Conservation (phyloP, 2,888 invertebrate species). For the Acrocyrtus sp. region DNA sequence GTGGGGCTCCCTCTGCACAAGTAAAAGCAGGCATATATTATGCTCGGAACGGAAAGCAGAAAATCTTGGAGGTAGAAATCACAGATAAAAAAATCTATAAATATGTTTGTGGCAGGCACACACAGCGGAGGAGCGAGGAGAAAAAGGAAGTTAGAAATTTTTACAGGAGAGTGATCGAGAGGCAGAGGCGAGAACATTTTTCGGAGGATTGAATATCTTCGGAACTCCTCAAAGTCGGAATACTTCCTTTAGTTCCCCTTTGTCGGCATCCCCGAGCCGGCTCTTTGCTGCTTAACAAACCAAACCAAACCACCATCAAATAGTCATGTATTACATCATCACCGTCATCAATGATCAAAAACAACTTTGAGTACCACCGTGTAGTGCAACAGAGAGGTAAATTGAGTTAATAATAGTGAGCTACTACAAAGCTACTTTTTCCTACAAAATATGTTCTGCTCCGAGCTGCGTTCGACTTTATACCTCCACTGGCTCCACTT, state of each 20-base stretch:
- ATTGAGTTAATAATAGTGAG: too few relatives aligned
- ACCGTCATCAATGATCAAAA: constrained; percentile 33
- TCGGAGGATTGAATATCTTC: constrained; percentile 45
- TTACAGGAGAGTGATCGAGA: too few relatives aligned
- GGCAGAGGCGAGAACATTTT: constrained; percentile 47
- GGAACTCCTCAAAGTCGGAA: constrained; percentile 48
- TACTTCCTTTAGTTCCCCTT: constrained; percentile 33
- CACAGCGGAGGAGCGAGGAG: background rate
- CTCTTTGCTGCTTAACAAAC: constrained; percentile 53
- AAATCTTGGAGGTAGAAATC: background rate
- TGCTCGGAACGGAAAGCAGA: background rate
- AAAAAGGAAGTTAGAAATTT: too few relatives aligned
- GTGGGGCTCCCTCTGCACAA: constrained; percentile 1
- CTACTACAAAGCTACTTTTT: too few relatives aligned
- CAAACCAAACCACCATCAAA: constrained; percentile 47
- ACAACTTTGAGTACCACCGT: constrained; percentile 30
- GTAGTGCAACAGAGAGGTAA: background rate
- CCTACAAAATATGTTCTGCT: too few relatives aligned
- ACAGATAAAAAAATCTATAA: constrained; percentile 31
- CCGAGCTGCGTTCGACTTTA: too few relatives aligned
- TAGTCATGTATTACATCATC: constrained; percentile 39
- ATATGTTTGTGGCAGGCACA: background rate
- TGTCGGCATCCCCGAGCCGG: constrained; percentile 56
- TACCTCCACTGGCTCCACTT: too few relatives aligned
- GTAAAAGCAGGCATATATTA: constrained; percentile 1